These are phyloP conservation scores for Netelia virgata DNA, from an alignment of 2,888 invertebrate species.

Conservation along the genomic window DNA sequence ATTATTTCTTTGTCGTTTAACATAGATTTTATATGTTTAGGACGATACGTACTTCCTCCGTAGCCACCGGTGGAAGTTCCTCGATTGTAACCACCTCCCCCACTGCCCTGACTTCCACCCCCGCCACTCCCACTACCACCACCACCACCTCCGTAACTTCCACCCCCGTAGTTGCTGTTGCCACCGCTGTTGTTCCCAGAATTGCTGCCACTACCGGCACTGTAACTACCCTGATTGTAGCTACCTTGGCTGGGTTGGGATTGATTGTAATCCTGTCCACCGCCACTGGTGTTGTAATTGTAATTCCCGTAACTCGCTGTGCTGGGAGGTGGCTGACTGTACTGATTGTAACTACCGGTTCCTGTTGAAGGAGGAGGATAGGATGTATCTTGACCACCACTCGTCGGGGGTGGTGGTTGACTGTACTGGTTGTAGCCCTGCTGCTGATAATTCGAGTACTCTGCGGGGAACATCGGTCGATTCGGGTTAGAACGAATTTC, in stretches of 20 bases:
- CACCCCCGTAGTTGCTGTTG: slow-evolving; percentile 85
- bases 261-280: slow-evolving; percentile 78
- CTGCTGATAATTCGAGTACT: slow-evolving; percentile 82
- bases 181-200: slow-evolving; percentile 83
- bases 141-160: slow-evolving; percentile 76
- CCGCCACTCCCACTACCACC: slow-evolving; percentile 72
- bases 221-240: slow-evolving; percentile 79
- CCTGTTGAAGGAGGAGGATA: slow-evolving; percentile 82
- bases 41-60: slow-evolving; percentile 73
- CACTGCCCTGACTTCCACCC: slow-evolving; percentile 80
- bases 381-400: slow-evolving; percentile 80
- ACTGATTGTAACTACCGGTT: slow-evolving; percentile 80
- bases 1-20: no score
- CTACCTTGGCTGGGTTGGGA: slow-evolving; percentile 77
- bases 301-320: slow-evolving; percentile 79
- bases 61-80: slow-evolving; percentile 75
- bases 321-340: slow-evolving; percentile 82
- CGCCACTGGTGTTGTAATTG: slow-evolving; percentile 77
- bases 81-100: slow-evolving; percentile 85
- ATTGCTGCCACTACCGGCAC: slow-evolving; percentile 78
- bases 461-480: slow-evolving; percentile 70
- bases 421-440: slow-evolving; percentile 82
- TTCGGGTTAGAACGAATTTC: neutral
- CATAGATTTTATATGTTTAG: neutral
- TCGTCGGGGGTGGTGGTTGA: slow-evolving; percentile 80